phyloP scores from a whole-genome alignment of 2,888 invertebrate species.

The Mesoligia furuncula region DNA sequence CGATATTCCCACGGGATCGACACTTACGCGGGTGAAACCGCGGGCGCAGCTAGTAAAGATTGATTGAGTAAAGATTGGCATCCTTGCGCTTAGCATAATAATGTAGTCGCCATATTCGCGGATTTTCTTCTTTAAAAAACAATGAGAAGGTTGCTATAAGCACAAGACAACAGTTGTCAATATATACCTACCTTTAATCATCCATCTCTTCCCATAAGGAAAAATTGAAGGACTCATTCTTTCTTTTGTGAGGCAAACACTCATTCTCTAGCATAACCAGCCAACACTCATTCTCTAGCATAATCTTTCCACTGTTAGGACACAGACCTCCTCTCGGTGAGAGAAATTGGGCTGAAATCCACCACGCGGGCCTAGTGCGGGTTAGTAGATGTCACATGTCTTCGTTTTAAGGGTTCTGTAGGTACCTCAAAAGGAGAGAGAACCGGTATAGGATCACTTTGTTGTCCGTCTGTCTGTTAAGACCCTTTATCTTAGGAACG shows the following conservation, averaged over 20 bases:
- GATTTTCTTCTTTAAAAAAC: background rate
- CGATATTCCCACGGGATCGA: too few relatives aligned
- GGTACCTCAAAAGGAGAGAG: too few relatives aligned
- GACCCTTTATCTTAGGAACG: too few relatives aligned
- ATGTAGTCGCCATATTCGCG: background rate
- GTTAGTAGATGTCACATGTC: background rate
- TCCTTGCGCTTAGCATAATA: background rate
- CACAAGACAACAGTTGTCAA: background rate
- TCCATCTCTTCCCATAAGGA: background rate
- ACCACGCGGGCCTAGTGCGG: background rate
- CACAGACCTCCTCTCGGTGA: background rate
- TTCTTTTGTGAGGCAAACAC: too few relatives aligned
- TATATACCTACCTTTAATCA: background rate
- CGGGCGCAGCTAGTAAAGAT: too few relatives aligned
- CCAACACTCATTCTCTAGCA: background rate
- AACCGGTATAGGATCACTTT: too few relatives aligned
- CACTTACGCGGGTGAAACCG: too few relatives aligned
- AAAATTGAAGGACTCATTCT: background rate
- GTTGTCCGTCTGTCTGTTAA: too few relatives aligned
- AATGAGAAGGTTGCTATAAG: background rate
- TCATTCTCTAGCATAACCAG: background rate
- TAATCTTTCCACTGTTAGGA: background rate
- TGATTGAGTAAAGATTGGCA: too few relatives aligned
- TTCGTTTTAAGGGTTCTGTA: too few relatives aligned
- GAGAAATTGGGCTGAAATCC: background rate